Evolutionary conservation across 2,888 invertebrate genomes (phyloP).

Genomic region (Rotaria sp.): DNA sequence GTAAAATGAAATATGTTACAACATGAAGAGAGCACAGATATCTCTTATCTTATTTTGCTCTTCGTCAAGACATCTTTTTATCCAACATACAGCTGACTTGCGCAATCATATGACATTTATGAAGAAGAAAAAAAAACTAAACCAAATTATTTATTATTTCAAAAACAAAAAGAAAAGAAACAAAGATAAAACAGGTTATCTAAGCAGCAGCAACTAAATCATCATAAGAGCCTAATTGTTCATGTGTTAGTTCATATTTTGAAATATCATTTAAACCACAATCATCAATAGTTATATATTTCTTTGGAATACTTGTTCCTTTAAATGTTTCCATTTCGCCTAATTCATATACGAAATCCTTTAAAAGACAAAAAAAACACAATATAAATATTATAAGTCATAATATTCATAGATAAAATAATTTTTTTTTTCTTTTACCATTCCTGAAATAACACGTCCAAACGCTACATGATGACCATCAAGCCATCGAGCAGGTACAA

Average conservation of each 20-base stretch:
- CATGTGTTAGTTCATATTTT: constrained; percentile 48
- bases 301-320: constrained; percentile 47
- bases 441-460: constrained; percentile 53
- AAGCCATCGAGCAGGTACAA: constrained; percentile 52
- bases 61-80: background rate
- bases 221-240: constrained; percentile 45
- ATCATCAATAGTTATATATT: constrained; percentile 48
- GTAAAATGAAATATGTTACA: background rate
- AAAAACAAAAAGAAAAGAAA: no score
- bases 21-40: background rate
- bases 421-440: constrained; percentile 37
- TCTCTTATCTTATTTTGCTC: background rate
- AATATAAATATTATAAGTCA: background rate
- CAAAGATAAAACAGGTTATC: no score
- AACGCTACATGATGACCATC: constrained; percentile 55
- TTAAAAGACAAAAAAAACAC: background rate
- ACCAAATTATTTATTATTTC: no score
- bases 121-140: background rate
- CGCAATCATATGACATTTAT: background rate
- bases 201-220: constrained; percentile 39
- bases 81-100: background rate
- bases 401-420: background rate
- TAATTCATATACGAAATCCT: constrained; percentile 44
- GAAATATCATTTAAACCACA: constrained; percentile 46
- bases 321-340: constrained; percentile 47